phyloP scores from a whole-genome alignment of 2,113 vertebrate genomes.

The Xiphophorus couchianus region DNA sequence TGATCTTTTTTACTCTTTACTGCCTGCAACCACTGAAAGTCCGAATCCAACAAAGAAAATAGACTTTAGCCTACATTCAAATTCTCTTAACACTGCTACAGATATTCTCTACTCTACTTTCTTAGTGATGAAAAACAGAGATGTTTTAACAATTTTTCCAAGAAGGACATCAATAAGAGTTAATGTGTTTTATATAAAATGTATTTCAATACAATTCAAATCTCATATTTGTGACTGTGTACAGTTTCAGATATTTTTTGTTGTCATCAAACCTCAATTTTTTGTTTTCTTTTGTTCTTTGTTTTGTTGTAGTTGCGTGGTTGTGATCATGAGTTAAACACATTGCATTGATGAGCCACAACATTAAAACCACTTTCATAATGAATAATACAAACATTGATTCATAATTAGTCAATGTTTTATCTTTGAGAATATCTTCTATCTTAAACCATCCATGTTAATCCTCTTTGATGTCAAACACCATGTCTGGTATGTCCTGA shows the following conservation, averaged over 20 bases:
- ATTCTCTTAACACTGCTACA: not conserved
- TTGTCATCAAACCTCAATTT: slow-evolving; percentile 65
- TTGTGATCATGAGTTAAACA: slow-evolving; percentile 56
- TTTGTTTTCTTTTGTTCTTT: slow-evolving; percentile 43
- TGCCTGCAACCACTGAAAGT: not conserved
- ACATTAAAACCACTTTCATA: not conserved
- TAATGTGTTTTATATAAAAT: not conserved
- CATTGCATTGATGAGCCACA: slow-evolving; percentile 52
- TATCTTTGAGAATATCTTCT: no score
- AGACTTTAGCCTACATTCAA: not conserved
- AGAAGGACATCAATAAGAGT: not conserved
- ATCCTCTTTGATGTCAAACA: no score
- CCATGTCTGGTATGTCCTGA: no score
- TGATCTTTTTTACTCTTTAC: not conserved
- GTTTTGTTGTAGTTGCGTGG: slow-evolving; percentile 48
- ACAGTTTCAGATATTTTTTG: slow-evolving; percentile 6
- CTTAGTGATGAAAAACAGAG: no score
- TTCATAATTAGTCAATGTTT: no score
- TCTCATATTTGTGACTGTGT: not conserved
- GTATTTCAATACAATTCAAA: not conserved
- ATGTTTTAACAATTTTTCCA: no score
- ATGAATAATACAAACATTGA: not conserved
- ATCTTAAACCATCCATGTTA: not conserved
- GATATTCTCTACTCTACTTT: not conserved
- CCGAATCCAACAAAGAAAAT: not conserved